Base-by-base conservation (phyloP, 1,140 invertebrate genomes). In the Lordiphosa collinella region DNA sequence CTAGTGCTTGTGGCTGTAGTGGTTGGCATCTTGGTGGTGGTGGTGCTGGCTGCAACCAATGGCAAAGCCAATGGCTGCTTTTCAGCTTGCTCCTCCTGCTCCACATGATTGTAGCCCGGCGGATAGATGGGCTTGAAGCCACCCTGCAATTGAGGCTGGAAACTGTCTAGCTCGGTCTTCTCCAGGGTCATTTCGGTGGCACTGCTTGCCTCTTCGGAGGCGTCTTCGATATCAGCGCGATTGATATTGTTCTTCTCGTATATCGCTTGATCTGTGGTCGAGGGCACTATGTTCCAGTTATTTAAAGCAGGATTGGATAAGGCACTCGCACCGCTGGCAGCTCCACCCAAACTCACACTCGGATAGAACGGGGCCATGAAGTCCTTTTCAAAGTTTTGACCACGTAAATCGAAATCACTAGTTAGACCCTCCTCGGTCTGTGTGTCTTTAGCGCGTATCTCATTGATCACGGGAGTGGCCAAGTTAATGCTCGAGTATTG, bases 351-450 rank as follows among this genome's bases (percentile, higher is more conserved):
- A 43, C 91, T 93, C 1, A 92, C 87, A 70, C 93, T 94, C 0
- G 93, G 92, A 7, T 93, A 91, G 56, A 94, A 94, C 0, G 93
- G 93, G 1, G 93, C 93, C 90, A 93, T 92, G 53, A 94, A 94
- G 65, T 92, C 91, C 56, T 92, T 91, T 43, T 89, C 85, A 31
- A 67, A 80, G 38, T 88, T 88, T 34, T 89, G 88, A 2, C 75
- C 88, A 6, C 87, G 73, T 41, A 84, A 54, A 66, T 85, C 85
- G n/a, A 85, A 74, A 7, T 87, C 88, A 4, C 66, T 66, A 40
- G 66, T 86, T 0, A 82, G 49, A 9, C 64, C 55, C 16, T 79
- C 66, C 37, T 79, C 73, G 4, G 80, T 79, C 31, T 87, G 86
- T 2, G 79, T 76, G n/a, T 86, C 72, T 14, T 56, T 38, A 14